phyloP scores from a whole-genome alignment of 2,113 vertebrate species.

The Panthera uncia region DNA sequence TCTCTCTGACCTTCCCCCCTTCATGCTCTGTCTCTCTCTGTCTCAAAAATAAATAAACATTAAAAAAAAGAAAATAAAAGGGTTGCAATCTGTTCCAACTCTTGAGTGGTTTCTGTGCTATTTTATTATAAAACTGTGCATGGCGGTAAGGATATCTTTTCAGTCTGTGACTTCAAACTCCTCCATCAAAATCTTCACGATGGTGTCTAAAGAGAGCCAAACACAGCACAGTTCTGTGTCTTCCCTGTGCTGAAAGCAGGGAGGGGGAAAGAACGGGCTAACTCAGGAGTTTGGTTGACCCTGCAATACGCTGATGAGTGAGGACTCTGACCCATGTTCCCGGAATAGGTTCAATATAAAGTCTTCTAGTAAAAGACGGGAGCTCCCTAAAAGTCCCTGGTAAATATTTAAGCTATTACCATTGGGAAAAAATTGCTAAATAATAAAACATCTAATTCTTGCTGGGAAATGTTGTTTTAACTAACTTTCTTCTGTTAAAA shows the following conservation, averaged over 20 bases:
- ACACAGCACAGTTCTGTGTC: not conserved
- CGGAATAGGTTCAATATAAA: slow-evolving; percentile 8
- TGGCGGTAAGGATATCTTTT: not conserved
- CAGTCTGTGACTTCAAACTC: not conserved
- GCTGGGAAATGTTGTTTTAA: slow-evolving; percentile 60
- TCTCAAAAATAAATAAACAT: no score
- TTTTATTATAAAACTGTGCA: not conserved
- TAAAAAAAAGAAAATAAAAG: not conserved
- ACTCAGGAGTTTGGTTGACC: not conserved
- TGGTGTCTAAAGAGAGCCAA: not conserved
- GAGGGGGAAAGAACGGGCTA: not conserved
- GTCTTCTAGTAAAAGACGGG: not conserved
- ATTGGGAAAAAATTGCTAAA: slow-evolving; percentile 57
- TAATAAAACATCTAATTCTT: slow-evolving; percentile 14
- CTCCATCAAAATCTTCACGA: not conserved
- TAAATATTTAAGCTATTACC: slow-evolving; percentile 73
- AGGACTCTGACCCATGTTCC: slow-evolving; percentile 30
- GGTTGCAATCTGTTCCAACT: not conserved
- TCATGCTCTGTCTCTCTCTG: no score
- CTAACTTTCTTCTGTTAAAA: slow-evolving; percentile 1
- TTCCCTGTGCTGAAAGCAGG: slow-evolving; percentile 9
- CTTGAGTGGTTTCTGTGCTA: not conserved
- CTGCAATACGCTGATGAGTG: not conserved
- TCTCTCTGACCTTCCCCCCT: no score
- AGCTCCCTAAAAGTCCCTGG: slow-evolving; percentile 5